Base-by-base conservation (phyloP, 2,888 invertebrate species). In the Baccha elongata region DNA sequence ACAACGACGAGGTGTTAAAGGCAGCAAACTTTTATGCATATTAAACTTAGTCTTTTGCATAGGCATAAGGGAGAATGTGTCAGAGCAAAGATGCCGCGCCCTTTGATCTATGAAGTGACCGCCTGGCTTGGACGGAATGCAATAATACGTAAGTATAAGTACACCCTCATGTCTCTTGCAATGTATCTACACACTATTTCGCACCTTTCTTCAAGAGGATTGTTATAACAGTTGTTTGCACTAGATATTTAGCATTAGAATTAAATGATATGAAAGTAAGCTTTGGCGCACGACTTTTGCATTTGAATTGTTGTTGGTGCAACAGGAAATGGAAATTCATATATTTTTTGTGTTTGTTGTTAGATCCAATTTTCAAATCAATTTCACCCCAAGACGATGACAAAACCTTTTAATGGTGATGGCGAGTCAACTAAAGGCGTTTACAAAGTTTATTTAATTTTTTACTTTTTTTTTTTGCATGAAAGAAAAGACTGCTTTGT, bases 361-460 rank as follows among this genome's bases (percentile, higher is more conserved):
- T n/a, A 44, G 53, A 81, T 72, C 72, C 76, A 72, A 76, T 83
- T 83, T 83, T 78, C 76, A 83, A 72, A 83, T 83, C 83, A 78
- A 83, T 83, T 83, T 83, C 68, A 78, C 83, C 68, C 64, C 37
- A 52, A 83, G 78, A 37, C 72, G 50, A 40, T 60, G 40, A 23
- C 52, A 53, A 40, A 15, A 1, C 26, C 15, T 11, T 23, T 15
- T 21, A 32, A 52, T 10, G 13, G 2, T 19, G 32, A 37, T 35
- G 44, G 13, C 23, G 17, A 29, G 29, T 4, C 23, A 15, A 1
- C n/a, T 5, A 68, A n/a, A 29, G 37, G n/a, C 29, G 5, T 32
- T 3, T 52, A 17, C 44, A n/a, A n/a, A n/a, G n/a, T n/a, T n/a
- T n/a, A n/a, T n/a, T n/a, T n/a, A n/a, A n/a, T 60, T 44, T 35